phyloP scores from a whole-genome alignment of 2,797 vertebrate genomes.

The Protonibea diacanthus region DNA sequence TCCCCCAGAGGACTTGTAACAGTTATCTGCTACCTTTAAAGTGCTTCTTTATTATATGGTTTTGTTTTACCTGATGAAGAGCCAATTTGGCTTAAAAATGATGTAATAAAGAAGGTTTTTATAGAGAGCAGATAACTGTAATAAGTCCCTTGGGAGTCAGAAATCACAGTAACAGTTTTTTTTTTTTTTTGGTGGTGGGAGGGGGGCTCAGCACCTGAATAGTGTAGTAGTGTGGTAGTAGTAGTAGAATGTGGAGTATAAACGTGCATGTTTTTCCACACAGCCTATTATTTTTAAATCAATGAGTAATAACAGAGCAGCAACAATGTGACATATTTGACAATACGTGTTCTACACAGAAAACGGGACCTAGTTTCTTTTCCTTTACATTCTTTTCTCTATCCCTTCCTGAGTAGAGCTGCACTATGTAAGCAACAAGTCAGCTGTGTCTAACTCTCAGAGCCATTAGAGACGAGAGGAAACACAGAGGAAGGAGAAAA shows the following conservation, averaged over 20 bases:
- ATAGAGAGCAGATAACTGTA: neutral
- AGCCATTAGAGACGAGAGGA: neutral
- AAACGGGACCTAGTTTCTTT: neutral
- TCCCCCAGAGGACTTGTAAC: neutral
- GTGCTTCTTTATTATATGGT: neutral
- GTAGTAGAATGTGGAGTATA: no score
- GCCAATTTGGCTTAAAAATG: neutral
- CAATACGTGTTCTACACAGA: neutral
- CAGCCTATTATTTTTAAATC: neutral
- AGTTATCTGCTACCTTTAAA: neutral
- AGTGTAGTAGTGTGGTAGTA: neutral
- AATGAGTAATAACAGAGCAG: neutral
- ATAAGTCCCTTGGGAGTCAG: neutral
- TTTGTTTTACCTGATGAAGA: neutral
- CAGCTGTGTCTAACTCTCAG: neutral
- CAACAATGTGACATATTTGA: neutral
- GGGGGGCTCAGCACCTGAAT: neutral
- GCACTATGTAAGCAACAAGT: neutral
- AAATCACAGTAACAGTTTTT: neutral
- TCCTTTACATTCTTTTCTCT: neutral
- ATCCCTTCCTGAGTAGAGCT: neutral
- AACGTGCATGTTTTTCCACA: neutral
- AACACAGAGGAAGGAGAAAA: neutral
- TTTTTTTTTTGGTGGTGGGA: neutral
- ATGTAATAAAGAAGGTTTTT: slow-evolving; percentile 1